Evolutionary conservation across 1,140 invertebrate genomes (phyloP), one percentile per base, ranked within the genome.

Genomic region (Bombus confusus): DNA sequence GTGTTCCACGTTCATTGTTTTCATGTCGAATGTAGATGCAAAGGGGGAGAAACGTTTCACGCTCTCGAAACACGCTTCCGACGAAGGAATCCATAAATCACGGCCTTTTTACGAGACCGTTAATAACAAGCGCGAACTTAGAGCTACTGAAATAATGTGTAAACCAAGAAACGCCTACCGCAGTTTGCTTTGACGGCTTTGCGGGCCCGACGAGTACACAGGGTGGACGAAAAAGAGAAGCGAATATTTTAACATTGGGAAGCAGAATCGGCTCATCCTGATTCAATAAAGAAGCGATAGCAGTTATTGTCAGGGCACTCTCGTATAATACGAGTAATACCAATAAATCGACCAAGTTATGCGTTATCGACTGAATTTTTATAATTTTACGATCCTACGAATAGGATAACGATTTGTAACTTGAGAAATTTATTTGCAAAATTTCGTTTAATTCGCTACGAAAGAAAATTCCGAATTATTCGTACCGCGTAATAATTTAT

Each of bases 51-150:
- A 57, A 66, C 15, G 62, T 66, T 31, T 82, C 37, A 25, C 47
- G 74, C 28, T 68, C 34, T 41, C 73, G 47, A 69, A 77, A 57
- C 80, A 64, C 59, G 80, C 57, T 76, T 83, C 34, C 72, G 59
- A 66, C 39, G 59, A 41, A 59, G 9, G 80, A 41, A 76, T 75
- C 72, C 80, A 83, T 83, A 76, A 83, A 83, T 76, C 72, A 83
- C 39, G 31, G 41, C n/a, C 52, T 43, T 28, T 83, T 83, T 83
- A 75, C 80, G 72, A 75, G 80, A 75, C 6, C 57, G 71, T 75
- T 82, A 75, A 82, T 52, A 75, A 66, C 71, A 34, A 47, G 57
- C 31, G 31, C 31, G 39, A 82, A 37, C 31, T 41, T 66, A 31
- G 9, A 47, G 31, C 31, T 37, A 22, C 25, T 37, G 43, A 76